Percentiles rank a stretch among this genome's conserved stretches.
Evolutionary conservation across 1,140 invertebrate genomes (phyloP).

Genomic region (Drosophila parabipectinata): DNA sequence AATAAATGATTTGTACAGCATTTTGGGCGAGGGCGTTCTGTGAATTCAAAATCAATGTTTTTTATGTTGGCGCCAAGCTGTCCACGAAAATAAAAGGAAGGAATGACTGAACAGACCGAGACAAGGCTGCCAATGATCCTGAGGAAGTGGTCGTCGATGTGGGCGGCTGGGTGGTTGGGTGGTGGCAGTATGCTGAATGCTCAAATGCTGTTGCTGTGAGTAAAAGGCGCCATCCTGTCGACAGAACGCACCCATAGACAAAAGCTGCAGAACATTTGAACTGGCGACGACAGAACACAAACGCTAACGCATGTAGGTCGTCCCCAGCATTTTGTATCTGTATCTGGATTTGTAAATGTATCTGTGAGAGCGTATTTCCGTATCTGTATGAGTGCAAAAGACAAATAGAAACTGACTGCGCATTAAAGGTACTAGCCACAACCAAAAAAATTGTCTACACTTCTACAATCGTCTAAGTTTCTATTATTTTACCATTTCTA

Average conservation of each 20-base stretch:
- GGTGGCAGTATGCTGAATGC: neutral
- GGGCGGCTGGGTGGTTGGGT: neutral
- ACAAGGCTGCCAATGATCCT: conserved; percentile 37
- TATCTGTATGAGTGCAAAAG: conserved; percentile 27
- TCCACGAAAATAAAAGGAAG: conserved; percentile 76
- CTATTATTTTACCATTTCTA: no score
- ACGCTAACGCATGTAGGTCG: conserved; percentile 56
- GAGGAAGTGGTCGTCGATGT: neutral
- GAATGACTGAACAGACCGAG: conserved; percentile 29
- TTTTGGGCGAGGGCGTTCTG: conserved; percentile 40
- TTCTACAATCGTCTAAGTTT: no score
- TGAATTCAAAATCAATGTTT: conserved; percentile 70
- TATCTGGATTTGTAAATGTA: conserved; percentile 21
- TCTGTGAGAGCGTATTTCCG: conserved; percentile 21
- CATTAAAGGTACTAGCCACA: conserved; percentile 45
- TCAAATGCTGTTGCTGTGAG: conserved; percentile 63
- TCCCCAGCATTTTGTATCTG: conserved; percentile 7
- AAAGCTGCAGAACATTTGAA: conserved; percentile 45
- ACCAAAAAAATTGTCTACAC: conserved; percentile 26
- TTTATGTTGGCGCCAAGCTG: conserved; percentile 76
- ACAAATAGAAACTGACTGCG: conserved; percentile 49
- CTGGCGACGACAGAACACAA: conserved; percentile 57
- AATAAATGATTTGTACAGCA: conserved; percentile 26
- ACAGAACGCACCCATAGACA: conserved; percentile 71
- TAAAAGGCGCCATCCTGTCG: conserved; percentile 58